Evolutionary conservation across 1,140 invertebrate genomes (phyloP).

Genomic region (Aphelenchoides besseyi): DNA sequence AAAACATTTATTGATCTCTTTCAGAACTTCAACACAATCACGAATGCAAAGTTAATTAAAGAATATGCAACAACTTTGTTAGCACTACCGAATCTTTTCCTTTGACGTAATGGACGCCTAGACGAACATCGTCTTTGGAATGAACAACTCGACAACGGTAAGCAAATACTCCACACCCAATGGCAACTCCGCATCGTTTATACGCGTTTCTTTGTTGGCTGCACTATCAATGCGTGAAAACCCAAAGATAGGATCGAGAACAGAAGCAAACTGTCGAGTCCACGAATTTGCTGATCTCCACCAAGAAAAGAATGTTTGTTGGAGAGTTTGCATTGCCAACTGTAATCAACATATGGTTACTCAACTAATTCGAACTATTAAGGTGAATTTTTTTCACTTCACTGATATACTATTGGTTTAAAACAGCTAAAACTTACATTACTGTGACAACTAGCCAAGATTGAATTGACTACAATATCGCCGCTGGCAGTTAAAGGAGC

Average conservation of each 20-base stretch:
- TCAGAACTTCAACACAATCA: too few species aligned
- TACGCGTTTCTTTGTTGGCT: not conserved
- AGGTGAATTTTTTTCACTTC: constrained; percentile 3
- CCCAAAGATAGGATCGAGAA: constrained; percentile 11
- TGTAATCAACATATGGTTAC: too few species aligned
- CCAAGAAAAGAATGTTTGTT: constrained; percentile 53
- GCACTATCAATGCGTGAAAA: constrained; percentile 7
- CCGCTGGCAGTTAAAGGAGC: constrained; percentile 49
- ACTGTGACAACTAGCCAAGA: constrained; percentile 50
- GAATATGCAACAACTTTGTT: too few species aligned
- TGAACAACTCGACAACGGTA: constrained; percentile 28
- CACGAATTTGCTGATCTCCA: constrained; percentile 30
- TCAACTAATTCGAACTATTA: constrained; percentile 27
- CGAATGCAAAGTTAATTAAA: too few species aligned
- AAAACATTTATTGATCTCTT: too few species aligned
- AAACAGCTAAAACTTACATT: too few species aligned
- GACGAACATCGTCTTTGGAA: constrained; percentile 21
- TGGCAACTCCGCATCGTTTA: constrained; percentile 18
- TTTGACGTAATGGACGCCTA: too few species aligned
- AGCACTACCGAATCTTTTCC: too few species aligned
- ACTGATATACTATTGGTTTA: not conserved
- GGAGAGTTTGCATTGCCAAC: constrained; percentile 53
- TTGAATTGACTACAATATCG: constrained; percentile 47
- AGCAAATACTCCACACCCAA: constrained; percentile 33
- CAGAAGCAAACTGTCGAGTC: constrained; percentile 1